Evolutionary conservation across 1,140 invertebrate species (phyloP).

Genomic region (Drosophila malerkotliana): DNA sequence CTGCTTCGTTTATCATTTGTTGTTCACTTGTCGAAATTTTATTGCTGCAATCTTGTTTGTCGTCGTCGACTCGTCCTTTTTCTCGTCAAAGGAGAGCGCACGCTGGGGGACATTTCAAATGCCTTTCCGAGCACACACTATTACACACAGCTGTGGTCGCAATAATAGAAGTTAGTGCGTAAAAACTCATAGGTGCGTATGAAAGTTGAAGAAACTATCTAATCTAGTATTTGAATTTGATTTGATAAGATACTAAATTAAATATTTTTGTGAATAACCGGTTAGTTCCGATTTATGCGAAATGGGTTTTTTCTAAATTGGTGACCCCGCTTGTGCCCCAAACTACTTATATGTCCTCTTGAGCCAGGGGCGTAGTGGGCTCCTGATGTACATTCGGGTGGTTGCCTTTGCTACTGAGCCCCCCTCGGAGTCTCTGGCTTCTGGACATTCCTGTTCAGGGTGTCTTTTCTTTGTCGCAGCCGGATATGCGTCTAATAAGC

Average conservation of each 20-base stretch:
- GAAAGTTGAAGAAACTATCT: not conserved
- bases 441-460: slow-evolving; percentile 61
- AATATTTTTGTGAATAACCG: not conserved
- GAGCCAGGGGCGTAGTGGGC: slow-evolving; percentile 33
- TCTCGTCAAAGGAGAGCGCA: slow-evolving; percentile 55
- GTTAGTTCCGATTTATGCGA: too few relatives aligned
- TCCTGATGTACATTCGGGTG: slow-evolving; percentile 26
- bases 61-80: slow-evolving; percentile 47
- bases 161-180: not conserved
- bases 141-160: slow-evolving; percentile 8
- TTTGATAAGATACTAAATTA: not conserved
- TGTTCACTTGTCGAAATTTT: slow-evolving; percentile 82
- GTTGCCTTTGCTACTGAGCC: slow-evolving; percentile 28
- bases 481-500: slow-evolving; percentile 78
- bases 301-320: not conserved
- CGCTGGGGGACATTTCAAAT: slow-evolving; percentile 65
- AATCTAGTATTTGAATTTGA: not conserved
- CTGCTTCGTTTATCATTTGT: slow-evolving; percentile 82
- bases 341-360: slow-evolving; percentile 22
- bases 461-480: slow-evolving; percentile 31
- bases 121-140: slow-evolving; percentile 24
- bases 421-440: slow-evolving; percentile 2
- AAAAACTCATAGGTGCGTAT: too few relatives aligned
- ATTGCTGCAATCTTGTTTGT: slow-evolving; percentile 82
- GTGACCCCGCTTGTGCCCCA: not conserved